These are phyloP conservation scores for Alligator mississippiensis DNA, from an alignment of 2,113 vertebrate genomes.

Conservation along the genomic window DNA sequence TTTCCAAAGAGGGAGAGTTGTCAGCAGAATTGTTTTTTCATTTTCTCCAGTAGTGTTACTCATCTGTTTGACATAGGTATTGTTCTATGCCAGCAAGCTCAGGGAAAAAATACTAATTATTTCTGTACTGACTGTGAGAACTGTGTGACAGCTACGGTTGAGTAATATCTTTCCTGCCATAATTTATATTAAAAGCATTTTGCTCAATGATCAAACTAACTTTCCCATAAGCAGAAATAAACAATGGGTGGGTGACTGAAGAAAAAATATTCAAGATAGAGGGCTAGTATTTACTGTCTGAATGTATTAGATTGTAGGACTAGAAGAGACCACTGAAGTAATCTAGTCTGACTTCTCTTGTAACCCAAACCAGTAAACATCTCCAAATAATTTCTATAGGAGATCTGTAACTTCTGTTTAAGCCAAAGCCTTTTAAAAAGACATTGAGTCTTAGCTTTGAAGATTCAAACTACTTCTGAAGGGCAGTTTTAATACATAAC, in stretches of 20 bases:
- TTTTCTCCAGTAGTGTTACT: neutral
- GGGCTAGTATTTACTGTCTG: neutral
- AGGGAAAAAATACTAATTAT: neutral
- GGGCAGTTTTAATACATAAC: no score
- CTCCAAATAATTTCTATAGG: neutral
- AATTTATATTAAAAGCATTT: neutral
- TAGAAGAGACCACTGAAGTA: neutral
- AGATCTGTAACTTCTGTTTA: neutral
- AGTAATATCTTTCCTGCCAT: neutral
- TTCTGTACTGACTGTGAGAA: neutral
- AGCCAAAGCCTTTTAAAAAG: neutral
- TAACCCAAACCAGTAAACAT: neutral
- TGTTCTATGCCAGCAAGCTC: neutral
- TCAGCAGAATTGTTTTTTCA: neutral
- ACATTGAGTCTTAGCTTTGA: no score
- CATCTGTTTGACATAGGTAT: neutral
- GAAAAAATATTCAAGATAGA: neutral
- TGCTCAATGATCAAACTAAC: neutral
- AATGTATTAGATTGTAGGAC: neutral
- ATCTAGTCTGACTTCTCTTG: neutral
- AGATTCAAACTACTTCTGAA: no score
- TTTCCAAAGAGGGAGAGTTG: neutral
- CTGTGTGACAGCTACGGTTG: neutral
- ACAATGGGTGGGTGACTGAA: neutral
- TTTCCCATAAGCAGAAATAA: neutral